Percentiles rank a stretch among this genome's conserved stretches.
phyloP scores from a whole-genome alignment of 2,888 invertebrate genomes.

The Pemphredon lugubris region DNA sequence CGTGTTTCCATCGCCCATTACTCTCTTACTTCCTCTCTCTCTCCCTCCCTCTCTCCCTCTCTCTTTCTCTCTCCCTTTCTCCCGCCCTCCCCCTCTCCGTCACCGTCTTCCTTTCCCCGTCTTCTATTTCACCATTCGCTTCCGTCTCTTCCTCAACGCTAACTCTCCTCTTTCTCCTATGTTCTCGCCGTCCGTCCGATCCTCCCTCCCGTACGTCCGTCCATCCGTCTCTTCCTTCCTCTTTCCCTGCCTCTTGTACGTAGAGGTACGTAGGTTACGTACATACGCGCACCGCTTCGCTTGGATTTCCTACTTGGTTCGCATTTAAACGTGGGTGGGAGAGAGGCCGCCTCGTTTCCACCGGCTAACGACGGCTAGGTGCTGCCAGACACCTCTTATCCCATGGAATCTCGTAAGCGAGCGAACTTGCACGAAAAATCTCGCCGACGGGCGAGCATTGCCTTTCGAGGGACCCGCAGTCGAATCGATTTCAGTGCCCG shows the following conservation, averaged over 20 bases:
- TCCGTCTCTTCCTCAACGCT: neutral
- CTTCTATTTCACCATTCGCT: neutral
- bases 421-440: slow-evolving; percentile 31
- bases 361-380: slow-evolving; percentile 61
- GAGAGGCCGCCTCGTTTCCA: slow-evolving; percentile 67
- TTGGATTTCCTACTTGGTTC: slow-evolving; percentile 55
- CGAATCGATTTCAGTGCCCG: slow-evolving; percentile 5
- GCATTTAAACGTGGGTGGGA: slow-evolving; percentile 53
- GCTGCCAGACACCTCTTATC: slow-evolving; percentile 58
- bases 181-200: slow-evolving; percentile 12
- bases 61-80: neutral
- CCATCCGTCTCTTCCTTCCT: slow-evolving; percentile 26
- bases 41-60: too few species aligned
- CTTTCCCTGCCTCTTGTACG: slow-evolving; percentile 15
- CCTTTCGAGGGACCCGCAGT: slow-evolving; percentile 7
- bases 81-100: neutral
- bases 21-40: neutral
- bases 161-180: neutral
- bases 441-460: slow-evolving; percentile 1
- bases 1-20: slow-evolving; percentile 7
- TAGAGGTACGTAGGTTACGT: too few species aligned
- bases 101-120: neutral
- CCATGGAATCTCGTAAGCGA: slow-evolving; percentile 48
- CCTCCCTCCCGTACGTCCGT: neutral
- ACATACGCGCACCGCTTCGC: slow-evolving; percentile 8